These are phyloP conservation scores for Leguminivora glycinivorella DNA, from an alignment of 1,140 invertebrate species.

Conservation along the genomic window DNA sequence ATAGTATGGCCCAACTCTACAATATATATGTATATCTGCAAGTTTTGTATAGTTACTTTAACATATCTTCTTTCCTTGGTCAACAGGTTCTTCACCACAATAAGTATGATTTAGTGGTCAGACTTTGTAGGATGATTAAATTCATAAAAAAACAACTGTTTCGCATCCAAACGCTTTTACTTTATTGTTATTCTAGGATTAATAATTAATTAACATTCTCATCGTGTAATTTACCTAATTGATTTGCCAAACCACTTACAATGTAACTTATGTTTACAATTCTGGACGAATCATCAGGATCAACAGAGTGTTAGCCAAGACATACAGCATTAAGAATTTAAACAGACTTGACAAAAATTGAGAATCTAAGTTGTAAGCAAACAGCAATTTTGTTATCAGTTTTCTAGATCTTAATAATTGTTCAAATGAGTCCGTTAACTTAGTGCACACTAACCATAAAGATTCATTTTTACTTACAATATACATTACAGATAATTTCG, in stretches of 20 bases:
- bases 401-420: slow-evolving; percentile 45
- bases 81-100: too few species aligned
- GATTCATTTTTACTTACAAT: slow-evolving; percentile 56
- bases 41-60: too few species aligned
- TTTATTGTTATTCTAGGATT: slow-evolving; percentile 64
- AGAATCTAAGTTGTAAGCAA: slow-evolving; percentile 30
- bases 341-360: slow-evolving; percentile 21
- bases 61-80: too few species aligned
- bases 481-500: slow-evolving; percentile 61
- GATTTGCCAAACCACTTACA: slow-evolving; percentile 71
- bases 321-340: slow-evolving; percentile 27
- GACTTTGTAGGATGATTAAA: too few species aligned
- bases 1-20: too few species aligned
- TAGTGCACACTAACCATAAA: slow-evolving; percentile 59
- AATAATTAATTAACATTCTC: slow-evolving; percentile 65
- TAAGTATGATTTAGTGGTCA: too few species aligned
- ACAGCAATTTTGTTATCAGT: slow-evolving; percentile 25
- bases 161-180: slow-evolving; percentile 67
- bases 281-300: slow-evolving; percentile 53
- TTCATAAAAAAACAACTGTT: slow-evolving; percentile 40
- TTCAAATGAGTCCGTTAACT: slow-evolving; percentile 46
- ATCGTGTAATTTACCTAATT: slow-evolving; percentile 58
- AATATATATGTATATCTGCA: too few species aligned
- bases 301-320: slow-evolving; percentile 18
- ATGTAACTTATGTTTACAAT: slow-evolving; percentile 62